Base-by-base conservation (phyloP, 2,888 invertebrate genomes). In the Cancer borealis region DNA sequence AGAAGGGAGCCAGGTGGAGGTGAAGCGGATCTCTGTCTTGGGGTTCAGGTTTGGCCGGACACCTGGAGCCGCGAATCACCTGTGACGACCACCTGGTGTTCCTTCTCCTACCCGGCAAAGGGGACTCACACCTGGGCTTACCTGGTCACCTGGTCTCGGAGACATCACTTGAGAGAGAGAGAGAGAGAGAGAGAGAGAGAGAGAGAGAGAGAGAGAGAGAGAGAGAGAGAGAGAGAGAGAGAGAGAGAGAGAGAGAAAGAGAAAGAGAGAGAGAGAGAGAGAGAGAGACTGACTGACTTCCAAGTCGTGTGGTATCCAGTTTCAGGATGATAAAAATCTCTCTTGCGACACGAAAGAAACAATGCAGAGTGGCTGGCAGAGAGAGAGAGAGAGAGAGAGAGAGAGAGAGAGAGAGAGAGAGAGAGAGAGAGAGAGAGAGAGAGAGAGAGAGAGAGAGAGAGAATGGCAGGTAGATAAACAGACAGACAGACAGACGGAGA, bases 131-230 rank as follows among this genome's bases (percentile, higher is more conserved):
- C 66, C 66, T 66, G 66, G 14, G 66, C 66, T 66, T 21, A 66
- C 66, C n/a, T 66, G 66, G 66, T 66, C 54, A 54, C 54, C 54
- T 54, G 54, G 12, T 54, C 3, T 54, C 12, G 14, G 12, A 17
- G 54, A 17, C 12, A 17, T 54, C 14, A 14, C 1, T 54, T 54
- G 12, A 46, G 39, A 39, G 39, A 39, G 39, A 39, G 39, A 39
- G 39, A 39, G 39, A 39, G 39, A 39, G 39, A 39, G 91, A 3
- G 39, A 54, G 90, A 14, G 89, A 6, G 8, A 14, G 46, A 10
- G 89, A 89, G 46, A 46, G 46, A 45, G 89, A 89, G 46, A 89
- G 46, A 45, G 46, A 45, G 46, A 46, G 47, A 89, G 89, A 45
- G 47, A 46, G 89, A 6, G 10, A n/a, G 47, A 14, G 21, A 46